Base-by-base conservation (phyloP, 2,888 invertebrate genomes). In the Sinodicranocentrus sp. region DNA sequence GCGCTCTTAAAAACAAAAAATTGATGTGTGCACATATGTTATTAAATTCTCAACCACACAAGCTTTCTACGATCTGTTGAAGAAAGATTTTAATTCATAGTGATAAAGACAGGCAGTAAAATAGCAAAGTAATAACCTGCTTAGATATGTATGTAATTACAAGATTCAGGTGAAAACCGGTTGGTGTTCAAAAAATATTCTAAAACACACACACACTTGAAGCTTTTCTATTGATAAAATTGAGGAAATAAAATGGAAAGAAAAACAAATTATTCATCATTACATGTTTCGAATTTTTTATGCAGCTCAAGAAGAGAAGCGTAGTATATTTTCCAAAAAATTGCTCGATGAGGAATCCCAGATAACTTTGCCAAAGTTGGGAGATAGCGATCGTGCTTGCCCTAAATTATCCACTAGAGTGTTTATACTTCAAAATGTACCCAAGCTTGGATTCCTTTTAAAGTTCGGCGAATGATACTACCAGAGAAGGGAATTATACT, bases 61-160 rank as follows among this genome's bases (percentile, higher is more conserved):
- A n/a, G n/a, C 48, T 48, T 48, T 48, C 48, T 48, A 48, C 15
- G 48, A 48, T 48, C 48, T n/a, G 48, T 48, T 48, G 10, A 48
- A 48, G 48, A n/a, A n/a, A n/a, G n/a, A n/a, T n/a, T n/a, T n/a
- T n/a, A n/a, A n/a, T n/a, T n/a, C n/a, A 13, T 39, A 13, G 6
- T 13, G 39, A 39, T 39, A 39, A 39, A 8, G 13, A 39, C 15
- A 48, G 48, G 10, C n/a, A 48, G 48, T 15, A 15, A 10, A 54
- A 19, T 25, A 13, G 25, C 25, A n/a, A 57, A 57, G 57, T 57
- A 57, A 57, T 57, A 25, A 57, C 25, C 57, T 57, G 57, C 25
- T 23, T 25, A 13, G 15, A 3, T n/a, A 44, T n/a, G 8, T n/a
- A 57, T 25, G 57, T 57, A 57, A 57, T 57, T 57, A 57, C 25